Evolutionary conservation across 2,888 invertebrate genomes (phyloP).

Genomic region (Drosophila niveifrons): DNA sequence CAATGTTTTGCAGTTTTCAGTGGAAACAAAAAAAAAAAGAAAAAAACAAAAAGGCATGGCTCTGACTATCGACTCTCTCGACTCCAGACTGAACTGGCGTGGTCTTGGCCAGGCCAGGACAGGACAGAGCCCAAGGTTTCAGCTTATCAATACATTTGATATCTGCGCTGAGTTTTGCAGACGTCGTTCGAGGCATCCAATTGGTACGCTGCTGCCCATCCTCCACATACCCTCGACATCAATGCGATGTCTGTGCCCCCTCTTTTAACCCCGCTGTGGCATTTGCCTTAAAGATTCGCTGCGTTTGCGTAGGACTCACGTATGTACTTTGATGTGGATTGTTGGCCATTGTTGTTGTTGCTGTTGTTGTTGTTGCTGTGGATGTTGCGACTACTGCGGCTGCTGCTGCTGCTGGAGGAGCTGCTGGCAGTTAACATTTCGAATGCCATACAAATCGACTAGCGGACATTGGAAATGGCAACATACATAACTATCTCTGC

Average conservation of each 20-base stretch:
- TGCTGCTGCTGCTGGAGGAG: constrained; percentile 50
- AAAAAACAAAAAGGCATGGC: constrained; percentile 50
- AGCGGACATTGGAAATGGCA: constrained; percentile 73
- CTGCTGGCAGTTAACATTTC: constrained; percentile 77
- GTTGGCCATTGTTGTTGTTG: constrained; percentile 70
- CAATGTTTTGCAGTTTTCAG: constrained; percentile 71
- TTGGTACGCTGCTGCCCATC: constrained; percentile 74
- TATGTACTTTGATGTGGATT: constrained; percentile 74
- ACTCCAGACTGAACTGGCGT: constrained; percentile 10
- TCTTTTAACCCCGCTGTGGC: constrained; percentile 42
- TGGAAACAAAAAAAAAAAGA: too few relatives aligned
- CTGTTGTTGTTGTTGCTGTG: constrained; percentile 27
- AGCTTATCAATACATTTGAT: constrained; percentile 80
- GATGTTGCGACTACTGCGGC: constrained; percentile 20
- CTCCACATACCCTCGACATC: constrained; percentile 25
- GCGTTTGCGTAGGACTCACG: constrained; percentile 81
- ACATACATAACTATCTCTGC: constrained; percentile 52
- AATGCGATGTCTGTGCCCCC: not conserved
- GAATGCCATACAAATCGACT: constrained; percentile 80
- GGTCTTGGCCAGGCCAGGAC: not conserved
- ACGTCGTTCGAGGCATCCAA: constrained; percentile 72
- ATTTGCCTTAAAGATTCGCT: constrained; percentile 64
- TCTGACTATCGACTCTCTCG: constrained; percentile 13
- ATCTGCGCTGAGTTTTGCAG: constrained; percentile 67
- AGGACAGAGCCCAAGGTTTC: constrained; percentile 58